A percentile compares a stretch with the other conserved stretches of the same genome.
Conservation (phyloP, 2,888 invertebrate genomes). For the Tachystola acroxantha region DNA sequence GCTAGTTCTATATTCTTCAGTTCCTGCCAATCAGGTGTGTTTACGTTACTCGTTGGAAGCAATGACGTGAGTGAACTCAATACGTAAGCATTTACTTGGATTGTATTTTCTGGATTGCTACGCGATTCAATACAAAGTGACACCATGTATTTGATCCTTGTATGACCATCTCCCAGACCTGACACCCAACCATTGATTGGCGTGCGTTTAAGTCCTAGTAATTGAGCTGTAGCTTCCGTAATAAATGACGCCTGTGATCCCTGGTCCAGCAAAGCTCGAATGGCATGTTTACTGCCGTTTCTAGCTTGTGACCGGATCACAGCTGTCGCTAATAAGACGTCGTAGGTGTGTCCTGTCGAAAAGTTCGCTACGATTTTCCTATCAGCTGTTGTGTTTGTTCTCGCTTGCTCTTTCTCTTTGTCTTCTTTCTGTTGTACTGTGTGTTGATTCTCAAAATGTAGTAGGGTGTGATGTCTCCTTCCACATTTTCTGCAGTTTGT, state of each 20-base stretch:
- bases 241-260: constrained; percentile 20
- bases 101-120: constrained; percentile 3
- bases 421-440: no score
- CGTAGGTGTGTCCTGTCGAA: neutral
- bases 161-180: constrained; percentile 16
- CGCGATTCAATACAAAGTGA: constrained; percentile 11
- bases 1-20: constrained; percentile 15
- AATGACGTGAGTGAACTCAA: constrained; percentile 11
- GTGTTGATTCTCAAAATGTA: constrained; percentile 10
- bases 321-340: constrained; percentile 9
- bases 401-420: no score
- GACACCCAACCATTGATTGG: constrained; percentile 15
- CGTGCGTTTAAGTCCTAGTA: constrained; percentile 13
- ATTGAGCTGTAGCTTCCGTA: constrained; percentile 16
- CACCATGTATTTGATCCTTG: constrained; percentile 13
- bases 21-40: constrained; percentile 12
- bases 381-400: no score
- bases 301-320: neutral
- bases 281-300: constrained; percentile 5
- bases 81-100: constrained; percentile 18
- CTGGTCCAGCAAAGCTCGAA: constrained; percentile 16
- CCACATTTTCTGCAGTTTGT: constrained; percentile 15
- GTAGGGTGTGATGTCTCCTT: constrained; percentile 15
- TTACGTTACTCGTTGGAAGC: constrained; percentile 9
- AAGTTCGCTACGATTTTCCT: no score